Percentiles rank a stretch among this genome's conserved stretches.
Conservation (phyloP, 2,113 vertebrate genomes). For the Microcebus murinus region DNA sequence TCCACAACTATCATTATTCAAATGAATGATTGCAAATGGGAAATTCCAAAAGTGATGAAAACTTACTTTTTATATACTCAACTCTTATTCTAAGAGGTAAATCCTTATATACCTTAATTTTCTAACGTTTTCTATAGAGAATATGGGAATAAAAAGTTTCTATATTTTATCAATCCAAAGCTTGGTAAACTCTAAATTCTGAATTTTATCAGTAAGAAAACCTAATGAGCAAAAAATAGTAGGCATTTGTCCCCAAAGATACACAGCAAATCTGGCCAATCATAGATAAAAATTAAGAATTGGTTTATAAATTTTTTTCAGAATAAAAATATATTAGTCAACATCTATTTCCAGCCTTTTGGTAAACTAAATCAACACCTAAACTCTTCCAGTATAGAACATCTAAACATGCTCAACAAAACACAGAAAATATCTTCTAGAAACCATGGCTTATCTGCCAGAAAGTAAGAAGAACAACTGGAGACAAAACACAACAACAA, state of each 20-base stretch:
- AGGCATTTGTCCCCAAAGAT: background rate
- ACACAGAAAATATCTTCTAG: background rate
- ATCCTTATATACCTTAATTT: background rate
- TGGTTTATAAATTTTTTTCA: background rate
- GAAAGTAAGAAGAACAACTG: background rate
- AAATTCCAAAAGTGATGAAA: constrained; percentile 2
- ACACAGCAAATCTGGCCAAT: background rate
- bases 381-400: background rate
- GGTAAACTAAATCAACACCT: background rate
- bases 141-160: background rate
- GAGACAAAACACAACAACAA: background rate
- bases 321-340: constrained; percentile 45
- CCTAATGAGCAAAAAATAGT: background rate
- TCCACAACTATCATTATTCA: background rate
- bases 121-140: background rate
- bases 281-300: constrained; percentile 20
- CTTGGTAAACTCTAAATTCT: constrained; percentile 4
- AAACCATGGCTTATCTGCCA: background rate
- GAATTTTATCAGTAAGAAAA: constrained; percentile 51
- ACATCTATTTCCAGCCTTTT: background rate
- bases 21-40: constrained; percentile 49
- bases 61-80: background rate
- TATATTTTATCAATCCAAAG: background rate
- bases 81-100: constrained; percentile 18
- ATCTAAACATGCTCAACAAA: constrained; percentile 22